Conservation (phyloP, 2,113 vertebrate genomes). For the Vidua macroura region DNA sequence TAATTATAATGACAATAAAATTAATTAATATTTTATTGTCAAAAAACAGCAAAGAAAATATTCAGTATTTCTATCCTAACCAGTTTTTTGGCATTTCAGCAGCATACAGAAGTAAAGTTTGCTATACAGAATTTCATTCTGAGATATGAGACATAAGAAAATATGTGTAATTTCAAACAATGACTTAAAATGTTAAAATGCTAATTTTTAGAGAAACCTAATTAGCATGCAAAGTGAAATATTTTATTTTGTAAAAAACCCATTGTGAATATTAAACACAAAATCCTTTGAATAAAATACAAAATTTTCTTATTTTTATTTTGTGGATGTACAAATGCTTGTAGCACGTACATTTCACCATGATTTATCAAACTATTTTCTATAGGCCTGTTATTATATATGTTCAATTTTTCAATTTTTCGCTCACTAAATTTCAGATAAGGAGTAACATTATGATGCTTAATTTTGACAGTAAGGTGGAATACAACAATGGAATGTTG, state of each 20-base stretch:
- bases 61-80: conserved; percentile 9
- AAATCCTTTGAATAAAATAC: neutral
- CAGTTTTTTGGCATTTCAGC: conserved; percentile 9
- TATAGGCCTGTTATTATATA: neutral
- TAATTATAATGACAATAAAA: conserved; percentile 50
- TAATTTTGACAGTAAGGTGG: neutral
- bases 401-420: neutral
- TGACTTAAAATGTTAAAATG: conserved; percentile 44
- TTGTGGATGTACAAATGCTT: neutral
- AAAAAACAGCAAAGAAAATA: conserved; percentile 6
- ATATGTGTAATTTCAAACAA: conserved; percentile 16
- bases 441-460: neutral
- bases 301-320: neutral
- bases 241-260: neutral
- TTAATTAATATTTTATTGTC: conserved; percentile 58
- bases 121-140: conserved; percentile 41
- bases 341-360: neutral
- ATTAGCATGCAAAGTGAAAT: conserved; percentile 13
- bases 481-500: neutral
- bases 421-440: neutral
- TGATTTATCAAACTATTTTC: neutral
- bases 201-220: conserved; percentile 39
- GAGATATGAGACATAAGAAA: neutral
- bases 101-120: conserved; percentile 29
- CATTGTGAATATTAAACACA: neutral